Percentiles rank a stretch among this genome's conserved stretches.
Conservation (phyloP, 1,140 invertebrate genomes). For the Euura lappo region DNA sequence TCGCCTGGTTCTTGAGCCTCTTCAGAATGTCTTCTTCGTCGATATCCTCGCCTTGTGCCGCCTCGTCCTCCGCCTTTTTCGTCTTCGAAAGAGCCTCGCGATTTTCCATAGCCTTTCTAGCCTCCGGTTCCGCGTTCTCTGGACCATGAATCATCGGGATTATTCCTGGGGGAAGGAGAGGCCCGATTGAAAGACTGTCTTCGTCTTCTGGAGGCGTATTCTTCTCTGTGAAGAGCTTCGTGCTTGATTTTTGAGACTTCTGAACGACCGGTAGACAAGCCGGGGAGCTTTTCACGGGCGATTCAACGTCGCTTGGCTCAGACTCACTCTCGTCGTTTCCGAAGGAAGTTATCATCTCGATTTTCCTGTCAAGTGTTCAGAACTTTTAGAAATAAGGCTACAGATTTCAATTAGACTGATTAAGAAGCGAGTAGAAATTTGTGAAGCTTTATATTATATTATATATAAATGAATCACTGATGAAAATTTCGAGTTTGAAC, state of each 20-base stretch:
- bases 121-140: constrained; percentile 16
- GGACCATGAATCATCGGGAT: constrained; percentile 30
- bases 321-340: constrained; percentile 58
- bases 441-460: no score
- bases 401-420: constrained; percentile 16
- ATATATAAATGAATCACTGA: no score
- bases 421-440: constrained; percentile 20
- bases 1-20: constrained; percentile 52
- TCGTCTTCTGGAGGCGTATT: not conserved
- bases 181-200: constrained; percentile 27
- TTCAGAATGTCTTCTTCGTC: constrained; percentile 52
- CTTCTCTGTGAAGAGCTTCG: not conserved
- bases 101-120: not conserved
- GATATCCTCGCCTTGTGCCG: constrained; percentile 19
- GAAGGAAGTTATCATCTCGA: constrained; percentile 68
- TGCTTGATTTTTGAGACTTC: not conserved
- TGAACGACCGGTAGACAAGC: not conserved
- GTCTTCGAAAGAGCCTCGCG: not conserved
- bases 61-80: constrained; percentile 12
- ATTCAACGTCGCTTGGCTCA: constrained; percentile 39
- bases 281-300: constrained; percentile 26
- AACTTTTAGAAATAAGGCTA: constrained; percentile 25
- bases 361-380: constrained; percentile 57
- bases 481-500: no score
- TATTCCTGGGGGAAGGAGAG: constrained; percentile 29